Conservation (phyloP, 2,888 invertebrate genomes). For the Tolmerus cingulatus region DNA sequence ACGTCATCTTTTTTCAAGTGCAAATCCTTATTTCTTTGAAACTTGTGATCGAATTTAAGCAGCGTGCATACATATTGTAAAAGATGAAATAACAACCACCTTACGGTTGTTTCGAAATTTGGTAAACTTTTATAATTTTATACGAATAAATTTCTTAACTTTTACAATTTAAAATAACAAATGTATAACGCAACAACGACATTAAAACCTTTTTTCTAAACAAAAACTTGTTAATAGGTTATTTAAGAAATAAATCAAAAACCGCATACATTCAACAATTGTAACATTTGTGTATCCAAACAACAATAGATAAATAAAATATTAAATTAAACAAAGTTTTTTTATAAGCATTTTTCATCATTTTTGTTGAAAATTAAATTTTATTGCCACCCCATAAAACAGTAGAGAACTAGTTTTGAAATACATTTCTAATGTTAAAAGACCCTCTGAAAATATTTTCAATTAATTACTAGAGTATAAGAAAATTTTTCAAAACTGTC, state of each 20-base stretch:
- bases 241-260: not conserved
- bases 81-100: not conserved
- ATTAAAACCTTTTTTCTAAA: not conserved
- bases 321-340: not conserved
- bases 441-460: too few species aligned
- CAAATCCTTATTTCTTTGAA: not conserved
- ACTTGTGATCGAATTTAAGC: not conserved
- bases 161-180: not conserved
- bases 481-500: not conserved
- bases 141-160: not conserved
- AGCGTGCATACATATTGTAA: not conserved
- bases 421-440: too few species aligned
- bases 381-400: too few species aligned
- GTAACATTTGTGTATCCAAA: not conserved
- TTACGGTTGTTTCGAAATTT: not conserved
- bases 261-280: not conserved
- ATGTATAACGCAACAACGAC: not conserved
- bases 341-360: not conserved
- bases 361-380: too few species aligned
- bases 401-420: too few species aligned
- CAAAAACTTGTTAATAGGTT: not conserved
- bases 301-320: not conserved
- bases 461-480: too few species aligned
- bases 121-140: slow-evolving; percentile 26
- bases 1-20: not conserved